phyloP scores from a whole-genome alignment of 1,140 invertebrate species.

The Ceratina australensis region DNA sequence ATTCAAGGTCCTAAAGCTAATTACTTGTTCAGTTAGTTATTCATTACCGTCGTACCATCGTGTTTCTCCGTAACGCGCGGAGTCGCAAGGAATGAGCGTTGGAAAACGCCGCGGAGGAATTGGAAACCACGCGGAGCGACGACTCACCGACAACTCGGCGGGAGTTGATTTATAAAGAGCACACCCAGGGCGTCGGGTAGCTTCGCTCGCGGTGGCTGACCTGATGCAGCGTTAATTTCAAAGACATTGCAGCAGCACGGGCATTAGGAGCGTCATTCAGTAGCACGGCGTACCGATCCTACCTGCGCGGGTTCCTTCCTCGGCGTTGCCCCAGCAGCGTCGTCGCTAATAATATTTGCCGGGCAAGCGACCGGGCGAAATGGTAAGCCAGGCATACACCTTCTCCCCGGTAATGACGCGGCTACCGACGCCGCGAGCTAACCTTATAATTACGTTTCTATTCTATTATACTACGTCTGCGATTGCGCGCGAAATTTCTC shows the following conservation, averaged over 20 bases:
- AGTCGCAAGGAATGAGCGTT: background rate
- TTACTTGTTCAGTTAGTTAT: too few relatives aligned
- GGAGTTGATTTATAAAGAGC: conserved; percentile 59
- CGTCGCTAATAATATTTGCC: conserved; percentile 59
- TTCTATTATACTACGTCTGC: conserved; percentile 49
- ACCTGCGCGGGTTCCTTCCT: conserved; percentile 2
- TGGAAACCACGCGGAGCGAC: conserved; percentile 29
- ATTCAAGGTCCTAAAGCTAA: too few relatives aligned
- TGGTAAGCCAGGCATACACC: conserved; percentile 58
- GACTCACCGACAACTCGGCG: conserved; percentile 32
- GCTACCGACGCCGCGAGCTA: conserved; percentile 54
- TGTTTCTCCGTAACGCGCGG: background rate
- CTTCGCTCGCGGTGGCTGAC: conserved; percentile 1
- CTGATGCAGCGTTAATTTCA: conserved; percentile 60
- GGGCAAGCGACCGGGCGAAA: conserved; percentile 32
- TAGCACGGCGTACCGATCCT: conserved; percentile 17
- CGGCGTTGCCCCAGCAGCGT: background rate
- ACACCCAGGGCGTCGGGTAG: conserved; percentile 16
- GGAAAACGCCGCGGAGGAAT: conserved; percentile 6
- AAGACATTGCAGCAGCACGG: conserved; percentile 35
- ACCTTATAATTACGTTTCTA: conserved; percentile 62
- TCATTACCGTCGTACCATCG: too few relatives aligned
- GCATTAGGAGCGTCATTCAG: conserved; percentile 49
- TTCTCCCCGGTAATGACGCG: conserved; percentile 58
- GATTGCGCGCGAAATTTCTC: conserved; percentile 46